Evolutionary conservation across 2,888 invertebrate genomes (phyloP).

Genomic region (Coenonympha arcania): DNA sequence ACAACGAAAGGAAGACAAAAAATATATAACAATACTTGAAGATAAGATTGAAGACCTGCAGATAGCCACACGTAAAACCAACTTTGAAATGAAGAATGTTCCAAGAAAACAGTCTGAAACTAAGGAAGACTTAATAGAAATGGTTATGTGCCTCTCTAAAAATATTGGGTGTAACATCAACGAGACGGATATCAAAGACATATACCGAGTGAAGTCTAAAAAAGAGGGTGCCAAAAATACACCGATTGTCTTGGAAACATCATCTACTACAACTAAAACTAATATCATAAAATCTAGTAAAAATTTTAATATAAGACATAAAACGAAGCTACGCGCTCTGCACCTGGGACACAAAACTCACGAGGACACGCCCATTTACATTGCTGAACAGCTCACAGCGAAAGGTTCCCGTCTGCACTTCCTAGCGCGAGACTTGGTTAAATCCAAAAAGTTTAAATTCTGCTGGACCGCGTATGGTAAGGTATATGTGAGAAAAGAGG

Average conservation of each 20-base stretch:
- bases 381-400: too few species aligned
- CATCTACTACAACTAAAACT: slow-evolving; percentile 22
- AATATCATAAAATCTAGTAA: slow-evolving; percentile 22
- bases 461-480: slow-evolving; percentile 9
- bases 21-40: too few species aligned
- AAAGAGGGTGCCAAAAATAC: slow-evolving; percentile 10
- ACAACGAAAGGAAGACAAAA: neutral
- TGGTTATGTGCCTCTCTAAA: slow-evolving; percentile 6
- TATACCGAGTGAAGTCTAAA: slow-evolving; percentile 19
- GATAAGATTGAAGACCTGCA: neutral
- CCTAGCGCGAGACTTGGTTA: too few species aligned
- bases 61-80: slow-evolving; percentile 7
- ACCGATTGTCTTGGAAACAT: slow-evolving; percentile 25
- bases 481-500: slow-evolving; percentile 7
- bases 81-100: slow-evolving; percentile 18
- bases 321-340: too few species aligned
- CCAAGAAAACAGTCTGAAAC: slow-evolving; percentile 16
- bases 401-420: slow-evolving; percentile 17
- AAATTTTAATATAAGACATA: too few species aligned
- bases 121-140: slow-evolving; percentile 15
- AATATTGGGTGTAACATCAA: slow-evolving; percentile 1
- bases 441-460: too few species aligned
- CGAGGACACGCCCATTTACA: too few species aligned
- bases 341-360: too few species aligned
- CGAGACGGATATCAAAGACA: too few species aligned